These are phyloP conservation scores for Phyllopteryx taeniolatus DNA, from an alignment of 2,113 vertebrate genomes.

Conservation along the genomic window DNA sequence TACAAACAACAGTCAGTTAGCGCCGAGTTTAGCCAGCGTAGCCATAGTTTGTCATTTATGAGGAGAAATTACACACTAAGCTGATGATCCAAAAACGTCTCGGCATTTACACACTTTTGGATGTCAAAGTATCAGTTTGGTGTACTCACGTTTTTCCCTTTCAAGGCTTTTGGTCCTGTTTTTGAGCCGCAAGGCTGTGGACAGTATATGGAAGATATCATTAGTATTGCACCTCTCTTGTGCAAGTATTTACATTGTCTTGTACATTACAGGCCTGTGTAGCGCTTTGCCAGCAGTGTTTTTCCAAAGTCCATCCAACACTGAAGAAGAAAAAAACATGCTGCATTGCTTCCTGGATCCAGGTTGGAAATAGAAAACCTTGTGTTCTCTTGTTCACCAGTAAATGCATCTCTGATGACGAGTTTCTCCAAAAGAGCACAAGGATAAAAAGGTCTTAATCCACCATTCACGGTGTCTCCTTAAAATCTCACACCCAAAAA, in stretches of 20 bases:
- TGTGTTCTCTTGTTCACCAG: slow-evolving; percentile 17
- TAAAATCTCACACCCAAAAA: background rate
- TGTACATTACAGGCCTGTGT: slow-evolving; percentile 18
- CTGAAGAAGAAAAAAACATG: slow-evolving; percentile 6
- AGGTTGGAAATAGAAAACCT: slow-evolving; percentile 32
- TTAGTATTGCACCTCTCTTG: slow-evolving; percentile 24
- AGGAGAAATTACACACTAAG: slow-evolving; percentile 54
- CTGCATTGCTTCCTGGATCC: slow-evolving; percentile 15
- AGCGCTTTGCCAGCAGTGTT: background rate
- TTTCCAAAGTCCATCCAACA: slow-evolving; percentile 38
- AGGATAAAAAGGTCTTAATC: slow-evolving; percentile 9
- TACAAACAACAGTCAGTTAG: slow-evolving; percentile 67
- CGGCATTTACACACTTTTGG: slow-evolving; percentile 44
- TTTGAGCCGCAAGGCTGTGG: slow-evolving; percentile 46
- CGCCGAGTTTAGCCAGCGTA: slow-evolving; percentile 48
- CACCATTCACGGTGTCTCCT: background rate
- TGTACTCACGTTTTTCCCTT: slow-evolving; percentile 60
- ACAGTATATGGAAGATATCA: slow-evolving; percentile 46
- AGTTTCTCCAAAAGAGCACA: slow-evolving; percentile 15
- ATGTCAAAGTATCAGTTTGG: slow-evolving; percentile 42
- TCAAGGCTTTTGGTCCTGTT: slow-evolving; percentile 65
- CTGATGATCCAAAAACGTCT: slow-evolving; percentile 51
- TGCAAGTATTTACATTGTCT: slow-evolving; percentile 44
- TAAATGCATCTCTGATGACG: slow-evolving; percentile 16
- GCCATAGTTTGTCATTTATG: slow-evolving; percentile 56